Percentiles rank a stretch among this genome's conserved stretches.
These are phyloP conservation scores for Corvus cornix DNA, from an alignment of 2,113 vertebrate species.

Conservation along the genomic window DNA sequence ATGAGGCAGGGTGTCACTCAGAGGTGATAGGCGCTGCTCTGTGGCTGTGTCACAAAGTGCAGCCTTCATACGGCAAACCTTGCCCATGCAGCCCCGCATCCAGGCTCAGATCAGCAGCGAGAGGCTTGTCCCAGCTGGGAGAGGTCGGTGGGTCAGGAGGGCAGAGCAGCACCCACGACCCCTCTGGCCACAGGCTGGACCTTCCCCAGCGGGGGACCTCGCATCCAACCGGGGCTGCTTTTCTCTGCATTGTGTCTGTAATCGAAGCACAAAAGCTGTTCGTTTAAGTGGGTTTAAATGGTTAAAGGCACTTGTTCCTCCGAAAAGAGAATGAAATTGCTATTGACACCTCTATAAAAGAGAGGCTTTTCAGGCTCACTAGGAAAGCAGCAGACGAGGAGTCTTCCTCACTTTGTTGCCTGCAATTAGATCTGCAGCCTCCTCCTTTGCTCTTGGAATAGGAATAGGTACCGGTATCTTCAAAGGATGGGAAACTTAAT, in stretches of 20 bases:
- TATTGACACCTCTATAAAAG: slow-evolving; percentile 34
- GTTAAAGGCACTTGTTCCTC: slow-evolving; percentile 52
- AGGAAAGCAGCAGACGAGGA: neutral
- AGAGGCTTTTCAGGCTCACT: slow-evolving; percentile 25
- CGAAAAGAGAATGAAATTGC: slow-evolving; percentile 47
- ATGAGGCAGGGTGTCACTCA: neutral
- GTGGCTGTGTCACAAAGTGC: neutral
- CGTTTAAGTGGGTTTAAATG: slow-evolving; percentile 32
- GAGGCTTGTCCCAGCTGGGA: neutral
- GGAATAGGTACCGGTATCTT: slow-evolving; percentile 37
- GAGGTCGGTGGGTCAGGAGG: slow-evolving; percentile 11
- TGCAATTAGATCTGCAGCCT: slow-evolving; percentile 22
- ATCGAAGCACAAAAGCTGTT: neutral
- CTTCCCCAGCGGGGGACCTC: neutral
- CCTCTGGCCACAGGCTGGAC: neutral
- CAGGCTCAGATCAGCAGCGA: neutral
- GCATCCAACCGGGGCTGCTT: neutral
- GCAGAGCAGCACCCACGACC: slow-evolving; percentile 46
- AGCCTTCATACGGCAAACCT: neutral
- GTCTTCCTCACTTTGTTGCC: slow-evolving; percentile 14
- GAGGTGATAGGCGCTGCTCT: neutral
- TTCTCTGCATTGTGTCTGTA: slow-evolving; percentile 12
- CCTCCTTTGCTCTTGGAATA: neutral
- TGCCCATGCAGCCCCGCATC: fast-evolving
- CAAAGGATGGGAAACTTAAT: slow-evolving; percentile 47